Evolutionary conservation across 2,113 vertebrate species (phyloP).

Genomic region (Forbesichthys agassizii): DNA sequence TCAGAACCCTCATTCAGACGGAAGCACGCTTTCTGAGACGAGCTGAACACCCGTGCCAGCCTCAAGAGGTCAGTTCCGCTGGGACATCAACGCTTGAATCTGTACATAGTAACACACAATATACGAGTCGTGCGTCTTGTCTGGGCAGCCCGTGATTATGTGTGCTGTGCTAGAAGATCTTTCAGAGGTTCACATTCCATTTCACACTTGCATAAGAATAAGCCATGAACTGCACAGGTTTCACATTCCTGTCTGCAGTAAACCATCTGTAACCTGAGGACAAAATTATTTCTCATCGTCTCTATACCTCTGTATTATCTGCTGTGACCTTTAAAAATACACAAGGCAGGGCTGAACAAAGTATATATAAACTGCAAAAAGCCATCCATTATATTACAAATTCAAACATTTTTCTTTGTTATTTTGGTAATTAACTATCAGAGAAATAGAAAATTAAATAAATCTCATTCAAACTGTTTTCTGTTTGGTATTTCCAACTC

Average conservation of each 20-base stretch:
- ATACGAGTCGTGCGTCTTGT: slow-evolving; percentile 40
- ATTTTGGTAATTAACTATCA: slow-evolving; percentile 44
- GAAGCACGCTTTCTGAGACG: slow-evolving; percentile 66
- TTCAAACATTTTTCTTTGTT: slow-evolving; percentile 42
- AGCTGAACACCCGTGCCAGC: slow-evolving; percentile 59
- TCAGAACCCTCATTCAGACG: slow-evolving; percentile 71
- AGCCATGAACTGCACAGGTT: slow-evolving; percentile 58
- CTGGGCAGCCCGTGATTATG: slow-evolving; percentile 36
- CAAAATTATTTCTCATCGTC: slow-evolving; percentile 33
- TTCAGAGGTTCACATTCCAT: slow-evolving; percentile 37
- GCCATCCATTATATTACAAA: slow-evolving; percentile 54
- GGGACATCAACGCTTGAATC: slow-evolving; percentile 53
- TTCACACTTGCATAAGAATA: slow-evolving; percentile 39
- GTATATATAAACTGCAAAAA: slow-evolving; percentile 38
- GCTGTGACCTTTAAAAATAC: slow-evolving; percentile 41
- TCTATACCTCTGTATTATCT: slow-evolving; percentile 26
- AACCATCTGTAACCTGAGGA: slow-evolving; percentile 36
- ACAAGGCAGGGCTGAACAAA: slow-evolving; percentile 26
- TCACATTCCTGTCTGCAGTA: slow-evolving; percentile 43
- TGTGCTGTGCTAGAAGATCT: slow-evolving; percentile 31
- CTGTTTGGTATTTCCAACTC: slow-evolving; percentile 53
- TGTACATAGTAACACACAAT: slow-evolving; percentile 43
- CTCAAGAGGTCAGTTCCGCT: slow-evolving; percentile 62
- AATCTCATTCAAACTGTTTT: slow-evolving; percentile 38
- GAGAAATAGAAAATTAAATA: slow-evolving; percentile 49